These are phyloP conservation scores for Drosophila subsilvestris DNA, from an alignment of 2,888 invertebrate genomes.

Conservation along the genomic window DNA sequence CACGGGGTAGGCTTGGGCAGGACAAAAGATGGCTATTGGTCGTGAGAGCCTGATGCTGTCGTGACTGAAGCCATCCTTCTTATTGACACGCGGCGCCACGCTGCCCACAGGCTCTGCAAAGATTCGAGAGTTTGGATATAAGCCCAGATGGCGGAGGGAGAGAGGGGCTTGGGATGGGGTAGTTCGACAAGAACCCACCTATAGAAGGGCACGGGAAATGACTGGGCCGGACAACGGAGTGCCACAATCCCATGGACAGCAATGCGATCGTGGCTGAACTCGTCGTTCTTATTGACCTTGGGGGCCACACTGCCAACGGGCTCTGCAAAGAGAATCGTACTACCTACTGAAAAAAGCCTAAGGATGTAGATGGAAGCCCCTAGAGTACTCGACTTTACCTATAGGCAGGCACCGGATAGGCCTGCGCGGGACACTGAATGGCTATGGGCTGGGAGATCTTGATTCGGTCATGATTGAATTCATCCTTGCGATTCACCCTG, in stretches of 20 bases:
- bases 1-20: conserved; percentile 89
- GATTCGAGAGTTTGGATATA: neutral
- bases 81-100: conserved; percentile 86
- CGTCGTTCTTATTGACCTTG: conserved; percentile 89
- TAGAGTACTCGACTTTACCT: conserved; percentile 81
- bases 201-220: conserved; percentile 85
- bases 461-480: conserved; percentile 81
- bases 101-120: conserved; percentile 84
- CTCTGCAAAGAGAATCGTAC: conserved; percentile 69
- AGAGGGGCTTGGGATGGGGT: neutral
- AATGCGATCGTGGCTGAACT: conserved; percentile 87
- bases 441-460: conserved; percentile 84
- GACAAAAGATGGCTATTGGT: conserved; percentile 88
- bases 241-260: conserved; percentile 86
- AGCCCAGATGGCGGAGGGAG: neutral
- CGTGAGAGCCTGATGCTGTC: conserved; percentile 84
- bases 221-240: conserved; percentile 88
- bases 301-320: conserved; percentile 85
- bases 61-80: conserved; percentile 83
- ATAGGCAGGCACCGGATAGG: conserved; percentile 87
- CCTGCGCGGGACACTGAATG: conserved; percentile 90
- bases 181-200: conserved; percentile 68
- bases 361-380: neutral
- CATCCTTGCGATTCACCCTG: conserved; percentile 85
- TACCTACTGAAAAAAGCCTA: neutral